Evolutionary conservation across 2,797 vertebrate species (phyloP).

Genomic region (Labeo calbasu): DNA sequence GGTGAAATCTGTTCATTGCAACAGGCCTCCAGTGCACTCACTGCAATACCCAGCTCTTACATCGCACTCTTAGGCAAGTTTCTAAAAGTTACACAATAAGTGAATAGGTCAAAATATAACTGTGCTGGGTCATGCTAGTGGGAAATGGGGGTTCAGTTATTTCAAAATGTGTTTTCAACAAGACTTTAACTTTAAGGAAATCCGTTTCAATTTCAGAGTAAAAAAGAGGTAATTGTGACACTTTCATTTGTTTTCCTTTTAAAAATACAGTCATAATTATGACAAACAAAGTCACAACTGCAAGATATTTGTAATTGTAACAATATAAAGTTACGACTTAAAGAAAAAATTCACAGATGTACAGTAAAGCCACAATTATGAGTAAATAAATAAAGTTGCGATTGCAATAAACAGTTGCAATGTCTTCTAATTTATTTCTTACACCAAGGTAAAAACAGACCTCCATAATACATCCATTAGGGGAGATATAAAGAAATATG

Average conservation of each 20-base stretch:
- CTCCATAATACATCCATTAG: not conserved
- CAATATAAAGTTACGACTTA: not conserved
- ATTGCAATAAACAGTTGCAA: not conserved
- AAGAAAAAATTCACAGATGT: not conserved
- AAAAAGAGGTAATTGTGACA: not conserved
- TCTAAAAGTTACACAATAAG: constrained; percentile 22
- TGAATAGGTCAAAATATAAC: constrained; percentile 10
- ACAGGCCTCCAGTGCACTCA: not conserved
- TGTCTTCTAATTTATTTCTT: not conserved
- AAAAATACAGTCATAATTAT: not conserved
- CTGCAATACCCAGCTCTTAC: constrained; percentile 10
- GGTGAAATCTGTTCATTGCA: constrained; percentile 25
- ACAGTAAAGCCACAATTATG: constrained; percentile 2
- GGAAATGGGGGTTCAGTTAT: not conserved
- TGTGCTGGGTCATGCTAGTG: not conserved
- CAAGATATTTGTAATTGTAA: not conserved
- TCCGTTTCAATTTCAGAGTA: not conserved
- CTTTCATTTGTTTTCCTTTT: too few relatives aligned
- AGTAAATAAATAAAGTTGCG: not conserved
- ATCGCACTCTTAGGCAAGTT: not conserved
- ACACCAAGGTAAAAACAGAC: not conserved
- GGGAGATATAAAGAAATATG: not conserved
- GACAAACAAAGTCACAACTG: not conserved
- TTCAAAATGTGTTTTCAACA: constrained; percentile 21
- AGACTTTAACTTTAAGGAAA: not conserved